A percentile compares a stretch with the other conserved stretches of the same genome.
Conservation (phyloP, 1,140 invertebrate genomes). For the Hylaeus anthracinus region DNA sequence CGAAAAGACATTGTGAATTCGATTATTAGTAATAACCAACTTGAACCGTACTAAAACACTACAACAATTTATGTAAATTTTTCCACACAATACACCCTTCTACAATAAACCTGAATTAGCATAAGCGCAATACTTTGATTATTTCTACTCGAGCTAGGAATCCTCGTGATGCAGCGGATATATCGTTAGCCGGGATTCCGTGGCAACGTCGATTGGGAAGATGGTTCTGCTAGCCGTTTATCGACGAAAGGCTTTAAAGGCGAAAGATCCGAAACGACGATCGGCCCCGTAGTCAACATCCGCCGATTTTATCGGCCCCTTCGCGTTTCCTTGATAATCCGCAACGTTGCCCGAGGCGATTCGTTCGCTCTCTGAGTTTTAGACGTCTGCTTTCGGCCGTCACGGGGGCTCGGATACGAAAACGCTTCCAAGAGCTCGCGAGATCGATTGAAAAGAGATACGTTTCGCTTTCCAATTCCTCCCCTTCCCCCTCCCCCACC, state of each 20-base stretch:
- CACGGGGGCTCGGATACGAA: background rate
- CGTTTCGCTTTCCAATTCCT: slow-evolving; percentile 8
- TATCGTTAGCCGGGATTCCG: too few relatives aligned
- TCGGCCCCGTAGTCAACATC: slow-evolving; percentile 42
- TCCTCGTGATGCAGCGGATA: too few relatives aligned
- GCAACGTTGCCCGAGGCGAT: slow-evolving; percentile 22
- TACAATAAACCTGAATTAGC: too few relatives aligned
- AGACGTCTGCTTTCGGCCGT: slow-evolving; percentile 8
- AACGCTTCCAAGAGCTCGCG: background rate
- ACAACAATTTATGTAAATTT: too few relatives aligned
- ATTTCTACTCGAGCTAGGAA: too few relatives aligned
- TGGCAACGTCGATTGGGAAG: too few relatives aligned
- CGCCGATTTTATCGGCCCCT: slow-evolving; percentile 49
- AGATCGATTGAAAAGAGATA: slow-evolving; percentile 20
- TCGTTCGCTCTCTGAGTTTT: slow-evolving; percentile 35
- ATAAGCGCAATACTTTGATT: too few relatives aligned
- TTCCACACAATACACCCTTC: too few relatives aligned
- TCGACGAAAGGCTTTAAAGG: slow-evolving; percentile 48
- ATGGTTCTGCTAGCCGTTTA: slow-evolving; percentile 20
- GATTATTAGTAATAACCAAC: too few relatives aligned
- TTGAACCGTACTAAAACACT: too few relatives aligned
- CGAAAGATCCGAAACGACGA: slow-evolving; percentile 34
- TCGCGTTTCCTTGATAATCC: slow-evolving; percentile 45
- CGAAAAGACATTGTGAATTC: too few relatives aligned
- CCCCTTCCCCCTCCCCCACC: too few relatives aligned